A percentile compares a stretch with the other conserved stretches of the same genome.
Evolutionary conservation across 30 jellyfish, hydroid and myxozoan species (phyloP).

Genomic region (Cassiopea andromeda): DNA sequence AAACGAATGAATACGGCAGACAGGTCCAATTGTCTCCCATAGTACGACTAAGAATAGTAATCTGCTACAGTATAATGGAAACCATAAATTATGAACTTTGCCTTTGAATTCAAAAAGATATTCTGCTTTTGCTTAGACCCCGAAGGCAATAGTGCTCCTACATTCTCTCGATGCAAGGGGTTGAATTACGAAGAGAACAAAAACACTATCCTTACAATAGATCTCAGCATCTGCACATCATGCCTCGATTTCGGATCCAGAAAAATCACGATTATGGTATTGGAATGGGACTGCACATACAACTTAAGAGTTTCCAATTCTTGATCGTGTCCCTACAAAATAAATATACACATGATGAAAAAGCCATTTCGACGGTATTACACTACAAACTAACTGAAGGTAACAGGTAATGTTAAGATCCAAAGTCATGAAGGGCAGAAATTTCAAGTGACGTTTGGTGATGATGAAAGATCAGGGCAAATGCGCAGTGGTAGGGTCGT

Average conservation of each 20-base stretch:
- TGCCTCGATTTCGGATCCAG: constrained; percentile 61
- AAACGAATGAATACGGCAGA: too few relatives aligned
- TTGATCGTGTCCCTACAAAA: constrained; percentile 14
- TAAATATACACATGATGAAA: neutral
- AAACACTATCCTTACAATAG: constrained; percentile 48
- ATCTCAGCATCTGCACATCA: constrained; percentile 55
- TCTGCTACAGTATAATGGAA: too few relatives aligned
- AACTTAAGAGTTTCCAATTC: constrained; percentile 59
- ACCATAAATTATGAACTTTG: too few relatives aligned
- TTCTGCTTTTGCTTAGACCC: too few relatives aligned
- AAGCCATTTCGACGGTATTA: too few relatives aligned
- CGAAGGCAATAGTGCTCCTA: too few relatives aligned
- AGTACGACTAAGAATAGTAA: too few relatives aligned
- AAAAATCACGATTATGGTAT: constrained; percentile 58
- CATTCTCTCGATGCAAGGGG: too few relatives aligned
- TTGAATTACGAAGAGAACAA: neutral
- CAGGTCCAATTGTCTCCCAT: too few relatives aligned
- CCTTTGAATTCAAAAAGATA: too few relatives aligned
- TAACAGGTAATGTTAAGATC: neutral
- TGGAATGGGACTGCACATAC: constrained; percentile 88
- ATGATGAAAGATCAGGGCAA: too few relatives aligned
- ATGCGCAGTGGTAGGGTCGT: too few relatives aligned
- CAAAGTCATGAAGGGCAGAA: neutral
- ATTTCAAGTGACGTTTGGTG: neutral
- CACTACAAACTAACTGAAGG: neutral